Base-by-base conservation (phyloP, 2,888 invertebrate genomes). In the Smittia sp. region DNA sequence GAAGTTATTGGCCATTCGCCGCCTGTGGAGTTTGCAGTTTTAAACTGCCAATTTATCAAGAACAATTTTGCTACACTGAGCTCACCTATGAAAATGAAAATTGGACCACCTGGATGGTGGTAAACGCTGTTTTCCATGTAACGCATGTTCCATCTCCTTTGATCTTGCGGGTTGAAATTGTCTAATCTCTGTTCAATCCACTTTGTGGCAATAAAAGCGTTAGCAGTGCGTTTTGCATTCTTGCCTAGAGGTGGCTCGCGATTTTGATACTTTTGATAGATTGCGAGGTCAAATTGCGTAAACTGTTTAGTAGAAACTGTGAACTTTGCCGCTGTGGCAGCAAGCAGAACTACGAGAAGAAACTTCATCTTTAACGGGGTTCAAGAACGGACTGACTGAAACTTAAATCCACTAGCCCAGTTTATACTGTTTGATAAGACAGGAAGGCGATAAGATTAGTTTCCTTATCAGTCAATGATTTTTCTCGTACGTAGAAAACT, bases 1-100 rank as follows among this genome's bases (percentile, higher is more conserved):
- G 82, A 80, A 15, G 7, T 39, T 75, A 92, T 90, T 9, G 81
- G 80, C 85, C 92, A 92, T 81, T 93, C 93, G 0, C 91, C 92
- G 0, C 93, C 46, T 32, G 9, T n/a, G n/a, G n/a, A n/a, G n/a
- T n/a, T n/a, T n/a, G n/a, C n/a, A n/a, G n/a, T n/a, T n/a, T n/a
- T n/a, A n/a, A 39, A 39, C 39, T 39, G 39, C 39, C 39, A 39
- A 39, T 39, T 7, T 9, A 7, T 7, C 39, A 39, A 39, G 39
- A 39, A 39, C 39, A 7, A 13, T 39, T 39, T n/a, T n/a, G 13
- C 7, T 7, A 39, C 39, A 39, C 39, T 46, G 46, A 46, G n/a
- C 46, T 32, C 32, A 32, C 32, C 32, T 3, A 32, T 32, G 79
- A 85, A 84, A 69, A 90, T 86, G 39, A 90, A 85, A 9, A 89